Evolutionary conservation across 2,113 vertebrate genomes (phyloP), one percentile per base, ranked within the genome.

Genomic region (Steatornis caripensis): DNA sequence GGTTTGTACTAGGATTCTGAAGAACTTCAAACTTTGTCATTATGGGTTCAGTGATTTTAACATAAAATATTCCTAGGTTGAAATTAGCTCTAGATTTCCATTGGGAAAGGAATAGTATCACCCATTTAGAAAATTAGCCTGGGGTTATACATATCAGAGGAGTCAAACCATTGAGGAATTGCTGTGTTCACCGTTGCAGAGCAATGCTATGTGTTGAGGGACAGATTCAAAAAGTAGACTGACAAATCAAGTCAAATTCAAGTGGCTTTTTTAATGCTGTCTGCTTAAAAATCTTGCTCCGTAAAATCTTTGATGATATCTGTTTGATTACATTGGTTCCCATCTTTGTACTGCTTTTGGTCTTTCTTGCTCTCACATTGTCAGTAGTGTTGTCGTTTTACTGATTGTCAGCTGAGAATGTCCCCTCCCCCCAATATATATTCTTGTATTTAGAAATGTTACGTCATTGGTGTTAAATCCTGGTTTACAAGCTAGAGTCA

Each of bases 21-120:
- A 95, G 87, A 95, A 96, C 84, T 77, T 94, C 80, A 92, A 79
- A 70, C 57, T 83, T 93, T 51, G 48, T 92, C 87, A 88, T 79
- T 92, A 21, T 65, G 80, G 39, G 57, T 89, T 90, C 82, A 84
- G 70, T 96, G 77, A 72, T 96, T 97, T 97, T 95, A 88, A 72
- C 45, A 87, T 89, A 92, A 93, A 95, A 97, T 97, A 95, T 94
- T 97, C 94, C 78, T 91, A 87, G 68, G 75, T 91, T 91, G 51
- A 97, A 97, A 98, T 98, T 96, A 96, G 91, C 96, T 97, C 90
- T 95, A 93, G 96, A 94, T 97, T 98, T 96, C 96, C 93, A 91
- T 15, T 96, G 93, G 90, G 94, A 97, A 92, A 94, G 97, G 80
- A 98, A 93, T 32, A 96, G 84, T 92, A 90, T 93, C 95, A 96